A percentile compares a stretch with the other conserved stretches of the same genome.
phyloP scores from a whole-genome alignment of 2,113 vertebrate genomes.

The Trematocara stigmaticum region DNA sequence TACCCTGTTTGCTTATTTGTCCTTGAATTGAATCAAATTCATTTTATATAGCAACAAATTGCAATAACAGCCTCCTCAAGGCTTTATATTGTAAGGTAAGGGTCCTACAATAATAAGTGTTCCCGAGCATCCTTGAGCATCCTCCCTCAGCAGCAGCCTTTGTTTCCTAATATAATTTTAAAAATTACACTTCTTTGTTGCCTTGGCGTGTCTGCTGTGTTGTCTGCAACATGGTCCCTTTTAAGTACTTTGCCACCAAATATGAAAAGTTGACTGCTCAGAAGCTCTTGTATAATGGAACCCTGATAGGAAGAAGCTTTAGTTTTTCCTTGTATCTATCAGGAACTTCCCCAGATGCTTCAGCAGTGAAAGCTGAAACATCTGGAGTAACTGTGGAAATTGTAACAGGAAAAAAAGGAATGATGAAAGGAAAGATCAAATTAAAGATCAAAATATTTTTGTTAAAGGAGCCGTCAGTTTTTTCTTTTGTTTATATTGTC shows the following conservation, averaged over 20 bases:
- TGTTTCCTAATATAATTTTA: neutral
- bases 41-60: neutral
- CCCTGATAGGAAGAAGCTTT: neutral
- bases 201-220: rapidly evolving
- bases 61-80: neutral
- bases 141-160: neutral
- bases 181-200: neutral
- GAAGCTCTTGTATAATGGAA: neutral
- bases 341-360: neutral
- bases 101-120: neutral
- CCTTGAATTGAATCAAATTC: neutral
- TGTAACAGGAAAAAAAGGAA: neutral
- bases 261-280: neutral
- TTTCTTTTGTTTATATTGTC: neutral
- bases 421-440: neutral
- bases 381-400: neutral
- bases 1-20: neutral
- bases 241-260: neutral
- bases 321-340: neutral
- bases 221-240: rapidly evolving
- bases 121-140: neutral
- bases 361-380: neutral
- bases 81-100: neutral
- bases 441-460: neutral
- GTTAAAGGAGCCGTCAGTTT: neutral